Evolutionary conservation across 2,797 vertebrate genomes (phyloP).

Genomic region (Darevskia mixta): DNA sequence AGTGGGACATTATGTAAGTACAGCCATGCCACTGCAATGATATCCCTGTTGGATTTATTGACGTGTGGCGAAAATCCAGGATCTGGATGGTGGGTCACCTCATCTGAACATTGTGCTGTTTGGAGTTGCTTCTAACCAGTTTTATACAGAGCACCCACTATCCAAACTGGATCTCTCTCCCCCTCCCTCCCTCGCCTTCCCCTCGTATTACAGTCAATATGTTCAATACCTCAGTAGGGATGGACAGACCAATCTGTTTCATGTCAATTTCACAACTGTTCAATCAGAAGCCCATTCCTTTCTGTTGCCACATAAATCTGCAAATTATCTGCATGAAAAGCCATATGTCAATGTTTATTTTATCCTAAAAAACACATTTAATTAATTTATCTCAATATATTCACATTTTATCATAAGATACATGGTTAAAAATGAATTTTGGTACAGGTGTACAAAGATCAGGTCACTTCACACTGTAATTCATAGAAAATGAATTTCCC

Average conservation of each 20-base stretch:
- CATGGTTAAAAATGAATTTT: not conserved
- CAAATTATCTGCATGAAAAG: not conserved
- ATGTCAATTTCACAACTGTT: not conserved
- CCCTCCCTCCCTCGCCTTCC: too few species aligned
- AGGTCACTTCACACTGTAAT: not conserved
- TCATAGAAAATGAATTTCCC: not conserved
- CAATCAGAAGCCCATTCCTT: too few species aligned
- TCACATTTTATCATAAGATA: not conserved
- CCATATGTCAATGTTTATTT: too few species aligned
- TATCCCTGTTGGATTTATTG: not conserved
- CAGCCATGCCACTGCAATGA: too few species aligned
- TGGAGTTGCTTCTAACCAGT: not conserved
- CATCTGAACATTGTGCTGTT: not conserved
- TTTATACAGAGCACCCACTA: not conserved
- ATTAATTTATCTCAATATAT: not conserved
- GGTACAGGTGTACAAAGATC: not conserved
- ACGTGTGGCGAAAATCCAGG: not conserved
- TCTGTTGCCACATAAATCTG: not conserved
- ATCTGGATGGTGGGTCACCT: not conserved
- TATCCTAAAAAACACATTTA: too few species aligned
- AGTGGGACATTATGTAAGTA: not conserved
- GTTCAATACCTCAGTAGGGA: not conserved
- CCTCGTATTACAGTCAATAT: constrained; percentile 21
- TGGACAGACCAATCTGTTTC: not conserved
- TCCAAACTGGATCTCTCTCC: not conserved